Evolutionary conservation across 1,140 invertebrate species (phyloP).

Genomic region (Diabrotica virgifera): DNA sequence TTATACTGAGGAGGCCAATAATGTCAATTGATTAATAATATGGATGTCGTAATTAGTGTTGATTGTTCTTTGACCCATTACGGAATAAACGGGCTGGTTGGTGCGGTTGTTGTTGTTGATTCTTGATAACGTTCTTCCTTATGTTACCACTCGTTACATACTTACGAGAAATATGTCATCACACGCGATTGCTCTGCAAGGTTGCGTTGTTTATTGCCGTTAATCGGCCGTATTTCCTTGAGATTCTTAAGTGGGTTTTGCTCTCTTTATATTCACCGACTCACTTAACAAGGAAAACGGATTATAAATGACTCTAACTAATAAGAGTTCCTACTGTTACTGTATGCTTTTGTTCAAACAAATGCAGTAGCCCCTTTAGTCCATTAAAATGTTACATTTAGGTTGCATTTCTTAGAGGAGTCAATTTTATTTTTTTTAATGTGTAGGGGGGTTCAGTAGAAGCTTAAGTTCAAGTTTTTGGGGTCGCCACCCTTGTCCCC

Average conservation of each 20-base stretch:
- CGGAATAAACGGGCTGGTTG: background rate
- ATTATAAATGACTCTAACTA: background rate
- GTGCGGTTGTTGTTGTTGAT: background rate
- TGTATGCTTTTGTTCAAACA: too few relatives aligned
- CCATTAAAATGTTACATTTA: too few relatives aligned
- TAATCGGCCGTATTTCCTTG: conserved; percentile 1
- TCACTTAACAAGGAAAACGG: background rate
- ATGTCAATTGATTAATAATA: conserved; percentile 11
- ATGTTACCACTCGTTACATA: background rate
- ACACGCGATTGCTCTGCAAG: background rate
- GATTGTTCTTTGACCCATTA: conserved; percentile 11
- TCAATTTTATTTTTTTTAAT: too few relatives aligned
- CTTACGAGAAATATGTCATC: conserved; percentile 9
- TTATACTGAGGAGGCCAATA: background rate
- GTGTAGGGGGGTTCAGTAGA: too few relatives aligned
- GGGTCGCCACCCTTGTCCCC: too few relatives aligned
- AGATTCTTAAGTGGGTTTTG: conserved; percentile 1
- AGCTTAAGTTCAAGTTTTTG: too few relatives aligned
- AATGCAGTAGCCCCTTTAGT: too few relatives aligned
- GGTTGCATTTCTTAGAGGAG: too few relatives aligned
- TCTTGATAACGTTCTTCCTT: conserved; percentile 8
- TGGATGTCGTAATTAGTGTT: conserved; percentile 5
- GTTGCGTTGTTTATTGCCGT: conserved; percentile 1
- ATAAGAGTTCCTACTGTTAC: too few relatives aligned
- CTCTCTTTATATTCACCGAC: background rate